Conservation (phyloP, 37 sponge, comb jelly and placozoan genomes). For the Geodia barretti region DNA sequence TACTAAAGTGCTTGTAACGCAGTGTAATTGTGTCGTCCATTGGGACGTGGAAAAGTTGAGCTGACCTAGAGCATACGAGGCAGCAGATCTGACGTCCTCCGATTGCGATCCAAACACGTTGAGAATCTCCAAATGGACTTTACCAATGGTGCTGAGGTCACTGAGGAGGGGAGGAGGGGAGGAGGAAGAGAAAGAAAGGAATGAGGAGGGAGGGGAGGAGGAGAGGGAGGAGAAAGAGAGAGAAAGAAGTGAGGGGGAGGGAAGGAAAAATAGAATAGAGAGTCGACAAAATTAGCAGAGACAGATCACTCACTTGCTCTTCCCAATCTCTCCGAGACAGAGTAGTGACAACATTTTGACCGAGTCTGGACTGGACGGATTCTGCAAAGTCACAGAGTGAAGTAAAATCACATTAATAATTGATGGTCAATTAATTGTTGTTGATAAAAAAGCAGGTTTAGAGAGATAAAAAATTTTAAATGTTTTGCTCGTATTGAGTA, state of each 20-base stretch:
- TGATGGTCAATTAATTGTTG: background rate
- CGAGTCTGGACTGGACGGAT: constrained; percentile 54
- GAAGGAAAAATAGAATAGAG: too few species aligned
- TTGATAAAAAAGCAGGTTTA: background rate
- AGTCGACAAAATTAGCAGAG: background rate
- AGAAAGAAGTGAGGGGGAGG: background rate
- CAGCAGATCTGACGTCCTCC: constrained; percentile 96
- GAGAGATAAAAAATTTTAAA: too few species aligned
- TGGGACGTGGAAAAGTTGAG: too few species aligned
- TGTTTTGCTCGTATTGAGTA: background rate
- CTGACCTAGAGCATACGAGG: constrained; percentile 91
- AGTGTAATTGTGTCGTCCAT: too few species aligned
- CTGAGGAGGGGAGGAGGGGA: constrained; percentile 39
- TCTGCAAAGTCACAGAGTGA: constrained; percentile 28
- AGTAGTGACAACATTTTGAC: constrained; percentile 80
- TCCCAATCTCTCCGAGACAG: constrained; percentile 95
- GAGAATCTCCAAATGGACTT: constrained; percentile 79
- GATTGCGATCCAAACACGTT: constrained; percentile 78
- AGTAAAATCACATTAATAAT: background rate
- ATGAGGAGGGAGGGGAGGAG: background rate
- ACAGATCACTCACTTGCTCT: constrained; percentile 47
- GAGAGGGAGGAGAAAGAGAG: background rate
- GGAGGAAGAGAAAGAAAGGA: background rate
- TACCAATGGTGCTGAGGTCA: constrained; percentile 73
- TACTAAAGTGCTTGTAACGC: too few species aligned